Percentiles rank a stretch among this genome's conserved stretches.
Evolutionary conservation across 1,140 invertebrate genomes (phyloP).

Genomic region (Drosophila arizonae): DNA sequence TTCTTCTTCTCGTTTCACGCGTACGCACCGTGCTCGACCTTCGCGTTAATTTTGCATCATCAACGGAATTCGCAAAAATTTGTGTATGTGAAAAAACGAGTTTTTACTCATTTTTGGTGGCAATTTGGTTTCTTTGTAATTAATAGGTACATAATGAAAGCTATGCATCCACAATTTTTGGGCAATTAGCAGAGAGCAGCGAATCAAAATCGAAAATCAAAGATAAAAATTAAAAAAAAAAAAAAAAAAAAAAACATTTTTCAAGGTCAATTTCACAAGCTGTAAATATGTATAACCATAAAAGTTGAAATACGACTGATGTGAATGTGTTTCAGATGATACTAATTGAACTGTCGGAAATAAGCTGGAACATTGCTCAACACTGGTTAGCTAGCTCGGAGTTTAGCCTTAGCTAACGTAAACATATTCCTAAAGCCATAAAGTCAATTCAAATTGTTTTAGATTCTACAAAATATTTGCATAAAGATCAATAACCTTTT

Average conservation of each 20-base stretch:
- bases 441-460: no score
- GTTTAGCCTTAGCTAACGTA: conserved; percentile 2
- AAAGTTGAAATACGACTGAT: no score
- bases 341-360: neutral
- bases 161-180: conserved; percentile 28
- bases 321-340: neutral
- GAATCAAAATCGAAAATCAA: conserved; percentile 29
- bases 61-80: conserved; percentile 44
- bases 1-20: conserved; percentile 16
- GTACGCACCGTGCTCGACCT: conserved; percentile 38
- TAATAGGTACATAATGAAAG: conserved; percentile 47
- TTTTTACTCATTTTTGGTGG: conserved; percentile 1
- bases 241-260: neutral
- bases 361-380: neutral
- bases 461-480: neutral
- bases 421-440: neutral
- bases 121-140: conserved; percentile 47
- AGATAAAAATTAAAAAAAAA: neutral
- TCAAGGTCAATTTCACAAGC: conserved; percentile 19
- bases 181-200: conserved; percentile 29
- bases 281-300: neutral
- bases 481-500: conserved; percentile 8
- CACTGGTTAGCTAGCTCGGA: neutral
- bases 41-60: conserved; percentile 47
- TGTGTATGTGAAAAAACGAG: conserved; percentile 3